Evolutionary conservation across 2,888 invertebrate genomes (phyloP).

Genomic region (Pseudococcus jackbeardsleyi): DNA sequence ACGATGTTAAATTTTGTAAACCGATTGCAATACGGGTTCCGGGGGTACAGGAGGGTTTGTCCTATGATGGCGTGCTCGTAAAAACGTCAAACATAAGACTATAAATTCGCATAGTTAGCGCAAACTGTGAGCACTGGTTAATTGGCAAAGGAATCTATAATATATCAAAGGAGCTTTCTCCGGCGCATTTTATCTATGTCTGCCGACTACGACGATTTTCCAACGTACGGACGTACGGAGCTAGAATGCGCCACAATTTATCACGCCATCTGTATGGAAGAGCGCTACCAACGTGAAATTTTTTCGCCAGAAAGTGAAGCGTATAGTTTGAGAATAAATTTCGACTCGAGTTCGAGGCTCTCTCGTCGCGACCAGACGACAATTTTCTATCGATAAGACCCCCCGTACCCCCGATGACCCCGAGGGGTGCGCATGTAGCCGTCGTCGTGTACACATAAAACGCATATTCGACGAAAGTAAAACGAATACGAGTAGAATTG

Average conservation of each 20-base stretch:
- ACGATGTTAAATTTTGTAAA: not conserved
- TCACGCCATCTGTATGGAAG: not conserved
- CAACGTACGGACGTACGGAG: not conserved
- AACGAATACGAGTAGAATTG: conserved; percentile 2
- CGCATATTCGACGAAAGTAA: conserved; percentile 15
- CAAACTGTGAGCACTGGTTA: conserved; percentile 46
- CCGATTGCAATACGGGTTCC: not conserved
- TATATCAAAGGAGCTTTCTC: conserved; percentile 35
- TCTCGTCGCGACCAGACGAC: not conserved
- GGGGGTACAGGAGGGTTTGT: not conserved
- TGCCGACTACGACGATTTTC: not conserved
- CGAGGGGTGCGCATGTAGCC: not conserved
- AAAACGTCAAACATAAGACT: conserved; percentile 36
- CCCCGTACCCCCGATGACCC: not conserved
- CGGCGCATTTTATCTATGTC: conserved; percentile 9
- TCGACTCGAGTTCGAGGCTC: not conserved
- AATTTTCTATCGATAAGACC: not conserved
- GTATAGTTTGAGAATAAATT: not conserved
- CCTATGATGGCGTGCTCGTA: conserved; percentile 42
- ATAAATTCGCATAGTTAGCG: conserved; percentile 40
- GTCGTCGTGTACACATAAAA: not conserved
- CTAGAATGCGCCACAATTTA: conserved; percentile 16
- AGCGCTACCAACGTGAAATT: not conserved
- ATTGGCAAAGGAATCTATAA: conserved; percentile 48
- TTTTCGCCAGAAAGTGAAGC: not conserved